phyloP scores from a whole-genome alignment of 2,113 vertebrate species.

The Neotoma lepida region DNA sequence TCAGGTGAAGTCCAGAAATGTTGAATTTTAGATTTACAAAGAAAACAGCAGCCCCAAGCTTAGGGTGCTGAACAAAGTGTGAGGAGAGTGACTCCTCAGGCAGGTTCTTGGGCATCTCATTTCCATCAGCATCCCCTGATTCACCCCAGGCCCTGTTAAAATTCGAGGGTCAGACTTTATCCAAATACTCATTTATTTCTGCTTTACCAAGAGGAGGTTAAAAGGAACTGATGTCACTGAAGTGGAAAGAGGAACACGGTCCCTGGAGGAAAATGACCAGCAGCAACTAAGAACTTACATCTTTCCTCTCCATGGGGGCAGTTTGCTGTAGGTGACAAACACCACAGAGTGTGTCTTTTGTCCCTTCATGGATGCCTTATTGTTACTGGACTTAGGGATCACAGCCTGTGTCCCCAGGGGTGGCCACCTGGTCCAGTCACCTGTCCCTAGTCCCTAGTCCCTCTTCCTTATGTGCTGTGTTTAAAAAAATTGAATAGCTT shows the following conservation, averaged over 20 bases:
- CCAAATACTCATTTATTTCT: background rate
- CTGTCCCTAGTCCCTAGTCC: background rate
- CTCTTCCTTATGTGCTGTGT: background rate
- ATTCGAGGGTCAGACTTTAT: background rate
- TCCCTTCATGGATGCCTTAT: background rate
- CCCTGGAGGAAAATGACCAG: background rate
- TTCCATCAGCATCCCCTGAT: background rate
- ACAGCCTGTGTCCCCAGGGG: background rate
- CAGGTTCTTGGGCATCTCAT: accelerated
- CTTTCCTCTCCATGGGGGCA: background rate
- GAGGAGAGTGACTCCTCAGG: background rate
- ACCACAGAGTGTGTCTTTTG: background rate
- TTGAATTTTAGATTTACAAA: background rate
- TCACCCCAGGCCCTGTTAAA: background rate
- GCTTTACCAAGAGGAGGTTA: background rate
- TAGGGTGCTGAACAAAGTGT: background rate
- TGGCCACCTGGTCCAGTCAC: background rate
- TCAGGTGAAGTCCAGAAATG: background rate
- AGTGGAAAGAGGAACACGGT: background rate
- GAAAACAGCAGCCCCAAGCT: background rate
- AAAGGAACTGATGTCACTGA: background rate
- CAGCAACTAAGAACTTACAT: background rate
- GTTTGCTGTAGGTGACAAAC: background rate
- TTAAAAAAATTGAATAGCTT: background rate
- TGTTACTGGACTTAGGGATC: background rate